These are phyloP conservation scores for Junonia oenone DNA, from an alignment of 2,888 invertebrate species.

Conservation along the genomic window DNA sequence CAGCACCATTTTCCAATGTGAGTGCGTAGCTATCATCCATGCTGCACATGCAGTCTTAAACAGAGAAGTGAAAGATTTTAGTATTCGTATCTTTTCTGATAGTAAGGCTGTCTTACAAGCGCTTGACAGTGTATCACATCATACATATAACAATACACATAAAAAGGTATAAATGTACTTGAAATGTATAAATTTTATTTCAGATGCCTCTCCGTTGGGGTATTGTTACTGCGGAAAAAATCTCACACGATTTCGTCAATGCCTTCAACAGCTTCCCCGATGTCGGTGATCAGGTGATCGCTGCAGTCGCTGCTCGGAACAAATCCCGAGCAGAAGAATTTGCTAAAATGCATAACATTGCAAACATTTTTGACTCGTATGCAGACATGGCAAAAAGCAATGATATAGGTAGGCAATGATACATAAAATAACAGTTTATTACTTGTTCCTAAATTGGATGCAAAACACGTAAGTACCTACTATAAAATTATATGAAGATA, in stretches of 20 bases:
- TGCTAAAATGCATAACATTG: conserved; percentile 84
- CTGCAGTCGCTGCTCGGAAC: conserved; percentile 87
- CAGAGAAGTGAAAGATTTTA: too few relatives aligned
- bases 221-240: conserved; percentile 89
- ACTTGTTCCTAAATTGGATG: too few relatives aligned
- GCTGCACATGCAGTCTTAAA: too few relatives aligned
- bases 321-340: conserved; percentile 84
- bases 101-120: too few relatives aligned
- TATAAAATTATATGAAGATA: too few relatives aligned
- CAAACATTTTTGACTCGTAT: conserved; percentile 86
- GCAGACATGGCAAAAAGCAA: conserved; percentile 84
- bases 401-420: conserved; percentile 82
- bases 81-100: too few relatives aligned
- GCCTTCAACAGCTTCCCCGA: conserved; percentile 82
- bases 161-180: neutral
- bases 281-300: conserved; percentile 83
- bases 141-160: too few relatives aligned
- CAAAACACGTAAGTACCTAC: too few relatives aligned
- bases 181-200: neutral
- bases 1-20: too few relatives aligned
- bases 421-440: too few relatives aligned
- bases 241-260: conserved; percentile 89
- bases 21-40: too few relatives aligned
- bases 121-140: too few relatives aligned
- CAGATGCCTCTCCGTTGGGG: conserved; percentile 87